These are phyloP conservation scores for Polydrusus pterygomalis DNA, from an alignment of 2,888 invertebrate species.

Conservation along the genomic window DNA sequence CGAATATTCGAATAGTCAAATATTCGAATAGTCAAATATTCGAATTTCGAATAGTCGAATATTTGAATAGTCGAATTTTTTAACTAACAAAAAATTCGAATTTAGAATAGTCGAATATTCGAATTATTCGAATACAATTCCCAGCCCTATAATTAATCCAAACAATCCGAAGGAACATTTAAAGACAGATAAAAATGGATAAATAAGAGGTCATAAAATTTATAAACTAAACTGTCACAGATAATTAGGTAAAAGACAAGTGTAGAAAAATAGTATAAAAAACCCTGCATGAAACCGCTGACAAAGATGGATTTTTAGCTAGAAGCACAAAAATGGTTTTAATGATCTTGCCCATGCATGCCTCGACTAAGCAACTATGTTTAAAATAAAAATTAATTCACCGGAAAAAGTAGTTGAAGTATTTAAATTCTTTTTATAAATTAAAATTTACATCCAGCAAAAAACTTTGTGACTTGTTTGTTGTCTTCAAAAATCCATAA, in stretches of 20 bases:
- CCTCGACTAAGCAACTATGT: slow-evolving; percentile 18
- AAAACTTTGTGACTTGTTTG: slow-evolving; percentile 6
- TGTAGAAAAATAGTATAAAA: not conserved
- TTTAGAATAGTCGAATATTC: no score
- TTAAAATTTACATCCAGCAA: slow-evolving; percentile 24
- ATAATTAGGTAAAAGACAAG: not conserved
- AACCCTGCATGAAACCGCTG: not conserved
- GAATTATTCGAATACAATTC: no score
- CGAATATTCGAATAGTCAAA: no score
- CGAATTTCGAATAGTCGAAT: no score
- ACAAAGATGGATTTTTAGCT: slow-evolving; percentile 5
- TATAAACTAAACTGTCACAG: not conserved
- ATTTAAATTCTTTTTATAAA: slow-evolving; percentile 20
- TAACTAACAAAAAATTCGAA: no score
- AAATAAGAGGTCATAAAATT: no score
- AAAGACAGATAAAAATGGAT: no score
- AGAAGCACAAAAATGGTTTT: slow-evolving; percentile 7
- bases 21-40: no score
- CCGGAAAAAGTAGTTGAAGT: slow-evolving; percentile 17
- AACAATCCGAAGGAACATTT: no score
- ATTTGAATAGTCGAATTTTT: no score
- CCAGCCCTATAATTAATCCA: no score
- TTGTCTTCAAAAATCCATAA: slow-evolving; percentile 25
- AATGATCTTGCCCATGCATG: not conserved
- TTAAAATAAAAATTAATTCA: slow-evolving; percentile 27